These are phyloP conservation scores for Spheniscus humboldti DNA, from an alignment of 2,797 vertebrate species.

Conservation along the genomic window DNA sequence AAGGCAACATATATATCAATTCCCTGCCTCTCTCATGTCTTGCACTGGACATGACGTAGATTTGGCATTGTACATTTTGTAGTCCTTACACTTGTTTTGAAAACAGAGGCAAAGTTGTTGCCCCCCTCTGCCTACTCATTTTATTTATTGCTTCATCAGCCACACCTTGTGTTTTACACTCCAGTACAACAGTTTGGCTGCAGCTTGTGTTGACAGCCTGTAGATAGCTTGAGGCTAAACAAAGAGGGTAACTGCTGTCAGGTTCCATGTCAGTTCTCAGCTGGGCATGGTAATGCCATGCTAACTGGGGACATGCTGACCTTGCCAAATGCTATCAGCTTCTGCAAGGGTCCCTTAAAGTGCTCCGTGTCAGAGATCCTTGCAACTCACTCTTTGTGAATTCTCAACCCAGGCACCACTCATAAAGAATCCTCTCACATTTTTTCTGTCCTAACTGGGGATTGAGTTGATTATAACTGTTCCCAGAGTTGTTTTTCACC, in stretches of 20 bases:
- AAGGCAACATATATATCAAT: background rate
- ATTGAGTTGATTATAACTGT: background rate
- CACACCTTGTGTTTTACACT: background rate
- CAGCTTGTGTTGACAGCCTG: background rate
- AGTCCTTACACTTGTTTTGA: background rate
- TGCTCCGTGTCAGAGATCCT: background rate
- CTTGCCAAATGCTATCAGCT: background rate
- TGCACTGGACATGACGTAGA: background rate
- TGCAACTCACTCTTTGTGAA: background rate
- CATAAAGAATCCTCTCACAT: background rate
- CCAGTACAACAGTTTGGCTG: background rate
- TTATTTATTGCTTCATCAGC: background rate
- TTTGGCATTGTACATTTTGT: background rate
- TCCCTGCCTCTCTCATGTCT: background rate
- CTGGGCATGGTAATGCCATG: background rate
- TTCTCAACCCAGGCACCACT: background rate
- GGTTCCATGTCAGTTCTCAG: background rate
- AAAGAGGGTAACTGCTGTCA: background rate
- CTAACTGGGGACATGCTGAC: background rate
- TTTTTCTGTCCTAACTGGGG: background rate
- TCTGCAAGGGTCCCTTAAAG: background rate
- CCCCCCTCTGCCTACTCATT: background rate
- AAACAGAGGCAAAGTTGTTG: background rate
- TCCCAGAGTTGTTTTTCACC: background rate
- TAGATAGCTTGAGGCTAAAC: background rate